Evolutionary conservation across 2,797 vertebrate genomes (phyloP), one percentile per base, ranked within the genome.

Genomic region (Pseudochromis fuscus): DNA sequence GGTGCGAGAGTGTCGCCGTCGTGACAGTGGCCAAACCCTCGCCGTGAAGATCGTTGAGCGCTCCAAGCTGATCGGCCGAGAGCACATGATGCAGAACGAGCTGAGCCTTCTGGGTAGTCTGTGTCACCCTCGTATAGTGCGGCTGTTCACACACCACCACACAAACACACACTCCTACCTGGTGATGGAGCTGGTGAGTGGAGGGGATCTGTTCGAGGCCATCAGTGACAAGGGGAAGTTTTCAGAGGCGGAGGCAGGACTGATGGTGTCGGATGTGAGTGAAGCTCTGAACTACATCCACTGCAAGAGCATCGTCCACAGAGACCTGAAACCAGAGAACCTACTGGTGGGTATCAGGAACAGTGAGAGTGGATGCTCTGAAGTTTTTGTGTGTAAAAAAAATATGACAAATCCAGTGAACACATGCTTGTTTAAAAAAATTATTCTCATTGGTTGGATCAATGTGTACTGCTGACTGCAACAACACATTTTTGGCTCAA

Each of bases 321-420:
- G 98, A 70, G 98, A 99, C 73, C 93, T 99, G 62, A 99, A 99
- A 91, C 98, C 98, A 5, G 98, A 99, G 79, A 99, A 99, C 84
- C 93, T 99, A 16, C 85, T 99, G 94, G 98, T 99, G 89, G 95
- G 96, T 87, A 38, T 51, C 19, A 37, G 25, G 15, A 24, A 15
- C 1, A 3, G 12, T 12, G 12, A 15, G 37, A 38, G 37, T 18
- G 37, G 1, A 37, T 37, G 9, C 4, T 37, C 35, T 38, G 37
- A 13, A 38, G 37, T 38, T 18, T 38, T 18, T 2, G 5, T n/a
- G n/a, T n/a, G n/a, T n/a, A n/a, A n/a, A n/a, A n/a, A n/a, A n/a
- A n/a, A n/a, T n/a, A n/a, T n/a, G n/a, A n/a, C n/a, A n/a, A n/a
- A n/a, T n/a, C n/a, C n/a, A n/a, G 37, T 38, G 37, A 38, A 38